Base-by-base conservation (phyloP, 1,140 invertebrate species). In the Pachypsylla venusta region DNA sequence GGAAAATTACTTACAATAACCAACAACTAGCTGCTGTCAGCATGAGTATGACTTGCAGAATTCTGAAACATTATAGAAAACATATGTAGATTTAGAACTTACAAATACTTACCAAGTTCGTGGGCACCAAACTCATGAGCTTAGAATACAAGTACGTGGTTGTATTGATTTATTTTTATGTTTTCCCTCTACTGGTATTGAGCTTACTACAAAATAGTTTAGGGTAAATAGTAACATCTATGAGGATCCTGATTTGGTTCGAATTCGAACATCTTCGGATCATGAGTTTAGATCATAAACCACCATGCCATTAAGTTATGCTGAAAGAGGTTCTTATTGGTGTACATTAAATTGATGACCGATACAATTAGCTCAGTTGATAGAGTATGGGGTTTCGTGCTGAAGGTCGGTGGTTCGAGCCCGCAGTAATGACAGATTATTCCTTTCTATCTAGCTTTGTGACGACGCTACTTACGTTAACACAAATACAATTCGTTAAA, bases 1-100 rank as follows among this genome's bases (percentile, higher is more conserved):
- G 16, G 55, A 59, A 54, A 58, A 40, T 69, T 76, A 87, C 88
- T 89, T 77, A 92, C 87, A 93, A 93, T 35, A 93, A 74, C 85
- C 89, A 94, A 72, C 90, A 93, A 40, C 84, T 87, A 25, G 84
- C 84, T n/a, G 87, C 89, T 56, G 89, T 91, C 69, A 93, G 68
- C 72, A 92, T 87, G 40, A 93, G 73, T 65, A 92, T 79, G 53
- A 88, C 82, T 71, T 92, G 88, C 59, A 93, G 80, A 60, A 93
- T 83, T 62, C 89, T 92, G 75, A 57, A 75, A 77, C 63, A 62
- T n/a, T n/a, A n/a, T n/a, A n/a, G n/a, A n/a, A n/a, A 67, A 64
- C 63, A 64, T 64, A 65, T 55, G 61, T 35, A 35, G n/a, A n/a
- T 10, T 10, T 10, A 35, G 30, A 10, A 35, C 10, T 10, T 10